Evolutionary conservation across 2,888 invertebrate species (phyloP), one percentile per base, ranked within the genome.

Genomic region (Cataglyphis cursor): DNA sequence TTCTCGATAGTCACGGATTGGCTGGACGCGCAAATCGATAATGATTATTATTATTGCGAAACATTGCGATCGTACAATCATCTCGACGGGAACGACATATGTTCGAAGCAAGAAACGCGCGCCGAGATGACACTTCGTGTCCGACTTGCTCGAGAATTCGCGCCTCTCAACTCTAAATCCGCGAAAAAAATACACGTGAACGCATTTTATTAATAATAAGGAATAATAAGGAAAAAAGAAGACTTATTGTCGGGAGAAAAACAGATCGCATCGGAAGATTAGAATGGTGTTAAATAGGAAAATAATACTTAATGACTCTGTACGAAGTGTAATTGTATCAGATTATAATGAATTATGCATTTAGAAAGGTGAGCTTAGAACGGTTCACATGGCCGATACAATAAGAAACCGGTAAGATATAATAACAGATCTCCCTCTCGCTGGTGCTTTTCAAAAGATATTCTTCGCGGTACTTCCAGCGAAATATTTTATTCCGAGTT

Each of bases 1-100:
- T 96, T 96, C 94, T 98, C 98, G 90, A 98, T 97, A 91, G 96
- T 97, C 85, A 96, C 95, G 92, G 97, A 96, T 93, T 98, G 96
- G 88, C 97, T 97, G 44, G 15, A 38, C 24, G 57, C 18, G 24
- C 57, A 72, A 72, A 80, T 80, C 31, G 38, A 72, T 59, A 9
- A 31, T 35, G 28, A 78, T 68, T 44, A 44, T 38, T 31, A 18
- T 57, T 68, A 70, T 59, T 31, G 68, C 41, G 54, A 35, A 41
- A 66, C 35, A 15, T 51, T 51, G 15, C 51, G 18, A 21, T 64
- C 31, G 48, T 38, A 35, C 51, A 66, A 66, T 66, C 38, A 54
- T 24, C 24, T n/a, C 38, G 66, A 44, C 18, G 12, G 10, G 41
- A 8, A 44, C 51, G 8, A 74, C 62, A 62, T 74, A 38, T 74